Percentiles rank a stretch among this genome's conserved stretches.
Conservation (phyloP, 2,113 vertebrate genomes). For the Podarcis raffonei region DNA sequence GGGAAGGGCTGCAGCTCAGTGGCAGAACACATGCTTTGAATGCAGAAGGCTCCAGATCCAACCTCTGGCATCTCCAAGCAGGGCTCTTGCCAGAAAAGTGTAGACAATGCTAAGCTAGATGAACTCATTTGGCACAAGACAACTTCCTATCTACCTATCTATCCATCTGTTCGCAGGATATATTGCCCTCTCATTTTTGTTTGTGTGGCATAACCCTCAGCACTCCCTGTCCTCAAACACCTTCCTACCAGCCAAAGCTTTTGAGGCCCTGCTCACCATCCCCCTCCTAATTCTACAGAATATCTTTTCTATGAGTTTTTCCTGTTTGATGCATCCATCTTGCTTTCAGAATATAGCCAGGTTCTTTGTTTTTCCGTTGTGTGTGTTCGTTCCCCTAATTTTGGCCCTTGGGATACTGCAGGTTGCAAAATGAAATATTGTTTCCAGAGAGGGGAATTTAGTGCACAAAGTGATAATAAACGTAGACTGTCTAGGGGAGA, state of each 20-base stretch:
- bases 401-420: not conserved
- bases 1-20: too few species aligned
- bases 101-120: too few species aligned
- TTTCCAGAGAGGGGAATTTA: slow-evolving; percentile 7
- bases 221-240: too few species aligned
- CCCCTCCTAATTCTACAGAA: not conserved
- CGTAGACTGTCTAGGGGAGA: not conserved
- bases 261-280: not conserved
- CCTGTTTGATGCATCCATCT: not conserved
- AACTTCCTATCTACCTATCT: not conserved
- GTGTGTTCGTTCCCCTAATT: not conserved
- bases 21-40: too few species aligned
- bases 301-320: not conserved
- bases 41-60: too few species aligned
- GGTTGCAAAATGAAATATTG: slow-evolving; percentile 41
- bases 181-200: not conserved
- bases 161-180: not conserved
- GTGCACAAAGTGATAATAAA: not conserved
- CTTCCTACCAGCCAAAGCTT: not conserved
- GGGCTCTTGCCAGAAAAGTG: too few species aligned
- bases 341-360: not conserved
- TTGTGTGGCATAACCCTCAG: not conserved
- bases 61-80: too few species aligned
- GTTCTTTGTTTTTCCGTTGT: too few species aligned
- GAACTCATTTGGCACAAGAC: not conserved